These are phyloP conservation scores for Hypselothyrea guttata DNA, from an alignment of 2,888 invertebrate species.

Conservation along the genomic window DNA sequence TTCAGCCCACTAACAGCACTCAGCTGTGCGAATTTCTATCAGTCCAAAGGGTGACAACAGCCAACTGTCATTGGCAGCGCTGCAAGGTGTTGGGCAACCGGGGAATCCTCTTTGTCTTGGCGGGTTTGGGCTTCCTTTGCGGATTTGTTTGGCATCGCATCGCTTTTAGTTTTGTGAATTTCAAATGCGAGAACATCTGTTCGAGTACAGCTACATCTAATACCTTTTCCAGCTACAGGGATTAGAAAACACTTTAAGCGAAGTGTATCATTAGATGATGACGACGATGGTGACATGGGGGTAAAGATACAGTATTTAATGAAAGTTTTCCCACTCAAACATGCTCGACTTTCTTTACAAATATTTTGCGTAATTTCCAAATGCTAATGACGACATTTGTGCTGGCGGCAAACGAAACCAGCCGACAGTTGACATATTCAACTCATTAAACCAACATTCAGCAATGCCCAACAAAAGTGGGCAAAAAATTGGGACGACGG, in stretches of 20 bases:
- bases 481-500: slow-evolving; percentile 45
- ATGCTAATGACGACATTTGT: slow-evolving; percentile 67
- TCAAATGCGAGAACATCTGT: slow-evolving; percentile 81
- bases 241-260: slow-evolving; percentile 31
- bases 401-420: slow-evolving; percentile 21
- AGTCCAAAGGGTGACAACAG: slow-evolving; percentile 57
- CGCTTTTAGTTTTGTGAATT: slow-evolving; percentile 82
- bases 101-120: slow-evolving; percentile 55
- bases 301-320: slow-evolving; percentile 1
- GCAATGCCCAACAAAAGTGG: slow-evolving; percentile 41
- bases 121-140: slow-evolving; percentile 26
- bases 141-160: slow-evolving; percentile 41
- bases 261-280: slow-evolving; percentile 11
- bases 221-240: slow-evolving; percentile 49
- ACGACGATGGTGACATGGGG: slow-evolving; percentile 10
- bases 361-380: slow-evolving; percentile 61
- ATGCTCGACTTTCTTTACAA: slow-evolving; percentile 18
- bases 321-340: neutral
- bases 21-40: slow-evolving; percentile 69
- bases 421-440: slow-evolving; percentile 72
- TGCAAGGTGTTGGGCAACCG: slow-evolving; percentile 57
- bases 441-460: slow-evolving; percentile 71
- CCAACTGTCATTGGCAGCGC: slow-evolving; percentile 66
- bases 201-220: slow-evolving; percentile 76
- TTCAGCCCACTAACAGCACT: slow-evolving; percentile 58